These are phyloP conservation scores for Eilema griseolum DNA, from an alignment of 2,888 invertebrate genomes.

Conservation along the genomic window DNA sequence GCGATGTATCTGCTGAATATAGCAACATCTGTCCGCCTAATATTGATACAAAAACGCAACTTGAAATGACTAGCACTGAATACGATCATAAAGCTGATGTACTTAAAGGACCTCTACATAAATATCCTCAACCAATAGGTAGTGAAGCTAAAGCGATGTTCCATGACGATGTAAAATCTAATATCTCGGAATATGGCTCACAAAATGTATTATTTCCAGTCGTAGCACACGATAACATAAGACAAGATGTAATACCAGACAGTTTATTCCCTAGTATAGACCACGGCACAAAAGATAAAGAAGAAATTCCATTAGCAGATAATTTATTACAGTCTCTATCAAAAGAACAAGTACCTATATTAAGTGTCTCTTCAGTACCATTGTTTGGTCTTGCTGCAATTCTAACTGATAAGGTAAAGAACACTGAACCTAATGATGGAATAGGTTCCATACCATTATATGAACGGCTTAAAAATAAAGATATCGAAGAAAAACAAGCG, in stretches of 20 bases:
- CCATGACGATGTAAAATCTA: slow-evolving; percentile 17
- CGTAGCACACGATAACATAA: neutral
- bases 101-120: neutral
- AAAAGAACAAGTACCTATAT: slow-evolving; percentile 50
- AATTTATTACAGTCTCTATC: slow-evolving; percentile 51
- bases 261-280: slow-evolving; percentile 13
- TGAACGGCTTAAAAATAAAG: slow-evolving; percentile 44
- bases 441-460: slow-evolving; percentile 37
- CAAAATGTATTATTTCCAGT: slow-evolving; percentile 25
- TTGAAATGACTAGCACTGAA: slow-evolving; percentile 10
- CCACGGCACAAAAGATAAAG: neutral
- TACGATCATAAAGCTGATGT: neutral
- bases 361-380: slow-evolving; percentile 59
- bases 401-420: slow-evolving; percentile 56
- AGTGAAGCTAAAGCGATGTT: slow-evolving; percentile 11
- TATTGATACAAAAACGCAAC: neutral
- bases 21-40: neutral
- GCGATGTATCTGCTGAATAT: neutral
- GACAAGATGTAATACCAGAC: slow-evolving; percentile 8
- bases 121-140: slow-evolving; percentile 3
- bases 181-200: slow-evolving; percentile 15
- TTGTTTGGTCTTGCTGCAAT: slow-evolving; percentile 62
- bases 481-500: slow-evolving; percentile 39
- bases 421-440: slow-evolving; percentile 31
- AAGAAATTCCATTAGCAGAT: slow-evolving; percentile 14